Base-by-base conservation (phyloP, 2,113 vertebrate species). In the Alosa alosa region DNA sequence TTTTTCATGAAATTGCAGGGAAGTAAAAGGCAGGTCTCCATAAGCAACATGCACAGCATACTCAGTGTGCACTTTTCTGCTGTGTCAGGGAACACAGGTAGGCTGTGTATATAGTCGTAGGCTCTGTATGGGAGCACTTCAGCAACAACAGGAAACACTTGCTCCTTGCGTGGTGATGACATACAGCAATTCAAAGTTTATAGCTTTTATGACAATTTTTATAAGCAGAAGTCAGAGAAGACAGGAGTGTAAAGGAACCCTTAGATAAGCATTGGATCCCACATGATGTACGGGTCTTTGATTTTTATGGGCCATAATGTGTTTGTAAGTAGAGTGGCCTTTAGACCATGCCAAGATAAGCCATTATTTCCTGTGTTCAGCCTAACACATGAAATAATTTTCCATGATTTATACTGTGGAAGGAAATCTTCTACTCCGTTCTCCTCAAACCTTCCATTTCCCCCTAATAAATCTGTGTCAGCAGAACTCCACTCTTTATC, bases 331-430 rank as follows among this genome's bases (percentile, higher is more conserved):
- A 10, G 25, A 13, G 7, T 17, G 72, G 72, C 72, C 72, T 78
- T 78, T 78, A 78, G 72, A 78, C 72, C 72, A 41, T 36, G 72
- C 31, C 36, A 31, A 78, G 72, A 78, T 39, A 78, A 39, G 72
- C 0, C 9, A 17, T 31, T 78, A 10, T 72, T 72, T 72, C 64
- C 11, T 72, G 64, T 72, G 1, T 72, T 72, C 2, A 72, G 9
- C 64, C 8, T 36, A 31, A 75, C 31, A 57, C 52, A 17, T 55
- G 52, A 20, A 57, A 15, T 52, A 0, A 52, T 18, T 52, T 52
- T 52, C 15, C 50, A 52, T 17, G 15, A 52, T 52, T 17, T 4
- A 17, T 17, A 13, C 50, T 52, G 15, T 52, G 50, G 11, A 52
- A 17, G 50, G 15, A 52, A 17, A 52, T 52, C 60, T 17, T 39